phyloP scores from a whole-genome alignment of 35 echinoderm and acorn worm genomes.

The Heliocidaris erythrogramma region DNA sequence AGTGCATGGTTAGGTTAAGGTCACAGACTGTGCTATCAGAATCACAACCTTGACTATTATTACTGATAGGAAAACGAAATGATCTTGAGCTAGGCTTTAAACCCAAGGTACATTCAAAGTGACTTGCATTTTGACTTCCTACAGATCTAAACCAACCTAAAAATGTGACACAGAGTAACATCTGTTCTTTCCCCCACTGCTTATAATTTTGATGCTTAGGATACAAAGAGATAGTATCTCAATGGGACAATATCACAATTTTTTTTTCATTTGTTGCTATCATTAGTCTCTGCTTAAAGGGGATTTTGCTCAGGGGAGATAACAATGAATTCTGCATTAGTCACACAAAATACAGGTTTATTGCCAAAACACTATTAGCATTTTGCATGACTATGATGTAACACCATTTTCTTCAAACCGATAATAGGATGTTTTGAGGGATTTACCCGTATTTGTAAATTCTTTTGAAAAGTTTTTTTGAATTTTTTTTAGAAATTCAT shows the following conservation, averaged over 20 bases:
- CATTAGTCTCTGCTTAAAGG: background rate
- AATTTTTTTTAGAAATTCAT: background rate
- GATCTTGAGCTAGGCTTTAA: conserved; percentile 11
- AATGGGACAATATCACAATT: background rate
- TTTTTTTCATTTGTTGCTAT: background rate
- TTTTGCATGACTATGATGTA: background rate
- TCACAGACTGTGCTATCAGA: background rate
- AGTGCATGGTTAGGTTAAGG: conserved; percentile 24
- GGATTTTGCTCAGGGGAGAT: background rate
- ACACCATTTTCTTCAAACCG: background rate
- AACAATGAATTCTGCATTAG: conserved; percentile 7
- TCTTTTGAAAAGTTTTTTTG: background rate
- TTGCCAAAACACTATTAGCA: background rate
- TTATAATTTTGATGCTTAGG: background rate
- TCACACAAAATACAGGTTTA: background rate
- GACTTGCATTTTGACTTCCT: conserved; percentile 27
- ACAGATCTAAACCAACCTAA: background rate
- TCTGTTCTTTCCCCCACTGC: conserved; percentile 24
- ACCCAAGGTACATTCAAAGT: conserved; percentile 14
- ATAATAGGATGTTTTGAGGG: background rate
- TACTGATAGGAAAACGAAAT: background rate
- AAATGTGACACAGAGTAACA: background rate
- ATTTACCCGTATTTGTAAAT: background rate
- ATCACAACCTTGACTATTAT: background rate
- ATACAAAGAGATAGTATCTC: background rate